Evolutionary conservation across 37 sponge, comb jelly and placozoan species (phyloP), one percentile per base, ranked within the genome.

Genomic region (Chondrilla cf. caribensis): DNA sequence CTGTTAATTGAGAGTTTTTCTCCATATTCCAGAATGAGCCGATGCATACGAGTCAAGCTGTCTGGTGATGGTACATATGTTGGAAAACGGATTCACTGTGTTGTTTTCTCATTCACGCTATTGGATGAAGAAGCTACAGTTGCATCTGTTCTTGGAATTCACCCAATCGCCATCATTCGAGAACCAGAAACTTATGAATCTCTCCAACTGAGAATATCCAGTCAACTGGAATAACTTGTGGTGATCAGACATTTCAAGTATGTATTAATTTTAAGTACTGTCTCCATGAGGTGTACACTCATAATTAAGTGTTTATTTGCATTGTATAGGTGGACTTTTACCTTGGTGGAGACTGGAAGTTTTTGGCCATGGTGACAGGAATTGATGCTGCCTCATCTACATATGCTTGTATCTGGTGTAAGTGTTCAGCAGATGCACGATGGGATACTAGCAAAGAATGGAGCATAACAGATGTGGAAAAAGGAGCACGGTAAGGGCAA

Each of bases 61-160:
- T 37, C 81, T 40, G 81, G 81, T 29, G 86, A 86, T 86, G 86
- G 86, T 0, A 86, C 81, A 11, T 42, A 18, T 14, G 58, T 86
- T n/a, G 86, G 86, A 33, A 86, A 86, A 57, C 25, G 81, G 0
- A 54, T 80, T 11, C 86, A 86, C 58, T 67, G 82, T 38, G 76
- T 80, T 0, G 38, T 80, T 0, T 86, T 86, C 60, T 54, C 43
- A 11, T 86, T 80, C 44, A 86, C 81, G 0, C 4, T 86, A 0
- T 54, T 86, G 7, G 81, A 86, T 38, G 86, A 86, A 54, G 58
- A 58, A 32, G 59, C 43, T 21, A 24, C 32, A 19, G 85, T 77
- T 17, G 78, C 55, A 33, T 59, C 67, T 71, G 70, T 47, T 11
- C 73, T 28, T 55, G 81, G 86, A 33, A 86, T 80, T 42, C 81